Base-by-base conservation (phyloP, 2,113 vertebrate species). In the Myocastor coypus region DNA sequence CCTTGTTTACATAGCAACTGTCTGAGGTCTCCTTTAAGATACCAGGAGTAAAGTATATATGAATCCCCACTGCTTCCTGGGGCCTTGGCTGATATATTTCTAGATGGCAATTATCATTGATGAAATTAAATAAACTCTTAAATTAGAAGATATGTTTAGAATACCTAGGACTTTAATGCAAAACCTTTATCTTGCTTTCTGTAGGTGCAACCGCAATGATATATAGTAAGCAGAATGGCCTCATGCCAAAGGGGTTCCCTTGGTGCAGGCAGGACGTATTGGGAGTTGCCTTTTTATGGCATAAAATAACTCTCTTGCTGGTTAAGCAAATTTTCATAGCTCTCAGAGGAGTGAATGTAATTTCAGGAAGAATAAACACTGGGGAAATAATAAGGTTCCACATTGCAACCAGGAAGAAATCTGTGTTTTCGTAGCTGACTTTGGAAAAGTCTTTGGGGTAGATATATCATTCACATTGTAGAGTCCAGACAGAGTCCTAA, bases 381-480 rank as follows among this genome's bases (percentile, higher is more conserved):
- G 71, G 89, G 52, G 75, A 95, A 93, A 95, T 83, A 93, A 95
- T 83, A 59, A 82, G 87, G 87, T 93, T 94, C 95, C 95, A 85
- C 89, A 22, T 42, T 69, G 46, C 24, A 96, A 87, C 50, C 8
- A 40, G 82, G 92, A 80, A 92, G 83, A 93, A 94, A 84, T 66
- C 86, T 80, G 46, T 87, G 66, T 94, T 95, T 96, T 94, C 78
- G 69, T 89, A 93, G 89, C 73, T 78, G 81, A 32, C 34, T 86
- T 80, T 89, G 92, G 91, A 66, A 63, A 94, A 71, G 78, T n/a
- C 63, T 95, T 83, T 68, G 85, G 40, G 46, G 26, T 89, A 37
- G 34, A 5, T 40, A 46, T 34, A 69, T 84, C 63, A 69, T 81
- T 91, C 64, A 71, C 71, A 90, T 64, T 20, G 9, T 1, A 7